phyloP scores from a whole-genome alignment of 2,797 vertebrate species.

The Amniataba percoides region DNA sequence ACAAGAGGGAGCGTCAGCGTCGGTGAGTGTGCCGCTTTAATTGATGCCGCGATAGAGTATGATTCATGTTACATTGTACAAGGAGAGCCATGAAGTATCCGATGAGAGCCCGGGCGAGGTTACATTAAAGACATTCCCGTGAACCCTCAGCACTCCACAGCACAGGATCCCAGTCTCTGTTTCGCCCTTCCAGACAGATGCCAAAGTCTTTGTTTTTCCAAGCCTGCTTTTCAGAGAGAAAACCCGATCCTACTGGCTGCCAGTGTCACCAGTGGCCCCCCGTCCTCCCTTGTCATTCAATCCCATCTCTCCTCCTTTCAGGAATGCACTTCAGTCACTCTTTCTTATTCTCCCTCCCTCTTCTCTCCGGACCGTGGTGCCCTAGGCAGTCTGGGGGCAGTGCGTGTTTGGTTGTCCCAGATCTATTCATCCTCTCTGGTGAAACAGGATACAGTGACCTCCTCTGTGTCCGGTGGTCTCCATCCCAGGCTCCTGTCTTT shows the following conservation, averaged over 20 bases:
- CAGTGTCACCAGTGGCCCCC: constrained; percentile 80
- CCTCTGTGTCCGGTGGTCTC: constrained; percentile 75
- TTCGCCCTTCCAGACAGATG: constrained; percentile 82
- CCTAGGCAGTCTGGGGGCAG: constrained; percentile 74
- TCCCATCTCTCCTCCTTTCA: constrained; percentile 79
- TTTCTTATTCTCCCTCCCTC: constrained; percentile 66
- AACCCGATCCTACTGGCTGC: constrained; percentile 79
- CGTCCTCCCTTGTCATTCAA: constrained; percentile 82
- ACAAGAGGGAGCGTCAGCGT: constrained; percentile 43
- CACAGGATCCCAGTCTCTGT: constrained; percentile 68
- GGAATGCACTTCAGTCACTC: constrained; percentile 84
- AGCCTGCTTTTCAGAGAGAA: constrained; percentile 74
- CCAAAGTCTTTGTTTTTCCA: constrained; percentile 82
- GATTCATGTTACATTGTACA: constrained; percentile 71
- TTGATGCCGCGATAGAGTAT: constrained; percentile 64
- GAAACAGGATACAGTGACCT: constrained; percentile 80
- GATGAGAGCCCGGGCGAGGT: constrained; percentile 69
- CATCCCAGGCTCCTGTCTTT: constrained; percentile 69
- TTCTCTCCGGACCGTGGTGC: constrained; percentile 73
- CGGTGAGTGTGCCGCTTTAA: constrained; percentile 62
- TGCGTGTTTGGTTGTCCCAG: constrained; percentile 68
- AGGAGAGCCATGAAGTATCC: constrained; percentile 71
- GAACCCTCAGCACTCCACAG: constrained; percentile 64
- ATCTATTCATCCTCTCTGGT: constrained; percentile 74
- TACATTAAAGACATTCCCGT: constrained; percentile 83